Base-by-base conservation (phyloP, 2,797 vertebrate species). In the Spheniscus humboldti region DNA sequence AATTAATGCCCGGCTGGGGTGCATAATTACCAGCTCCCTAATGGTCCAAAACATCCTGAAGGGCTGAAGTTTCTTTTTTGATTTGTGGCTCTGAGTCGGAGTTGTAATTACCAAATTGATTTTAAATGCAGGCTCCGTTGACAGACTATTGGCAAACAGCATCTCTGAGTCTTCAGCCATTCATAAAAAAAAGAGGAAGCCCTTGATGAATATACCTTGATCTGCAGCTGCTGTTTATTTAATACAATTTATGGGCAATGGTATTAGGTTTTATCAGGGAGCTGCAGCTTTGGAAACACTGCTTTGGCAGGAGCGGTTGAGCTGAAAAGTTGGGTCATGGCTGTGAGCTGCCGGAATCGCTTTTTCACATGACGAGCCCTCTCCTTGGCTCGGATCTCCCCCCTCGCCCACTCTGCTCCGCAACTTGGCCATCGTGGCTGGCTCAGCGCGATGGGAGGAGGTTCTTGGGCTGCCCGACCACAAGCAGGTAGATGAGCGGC, bases 141-240 rank as follows among this genome's bases (percentile, higher is more conserved):
- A 97, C 96, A 97, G 97, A 69, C 85, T 81, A 90, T 94, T 97
- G 97, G 97, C 97, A 97, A 96, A 94, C 19, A 1, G 56, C 71
- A 86, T 95, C 93, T 72, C 78, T 0, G 91, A 85, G 75, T 72
- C 95, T 94, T 97, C 89, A 94, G 63, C 92, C 96, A 84, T 94
- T 97, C 95, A 94, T 86, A 91, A 95, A 63, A 45, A 92, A 63
- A 66, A 35, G 72, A 96, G 95, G 95, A 96, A 92, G 93, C 84
- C 94, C 92, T 94, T 94, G 96, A 96, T 96, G 97, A 84, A 95
- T 96, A 88, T 95, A 96, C 97, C 96, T 97, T 96, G 96, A 96
- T 96, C 89, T 95, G 95, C 95, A 97, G 96, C 97, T 97, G 97
- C 96, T 97, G 96, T 97, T 97, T 97, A 89, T 95, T 94, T 95